A percentile compares a stretch with the other conserved stretches of the same genome.
Conservation (phyloP, 2,113 vertebrate species). For the Meriones unguiculatus region DNA sequence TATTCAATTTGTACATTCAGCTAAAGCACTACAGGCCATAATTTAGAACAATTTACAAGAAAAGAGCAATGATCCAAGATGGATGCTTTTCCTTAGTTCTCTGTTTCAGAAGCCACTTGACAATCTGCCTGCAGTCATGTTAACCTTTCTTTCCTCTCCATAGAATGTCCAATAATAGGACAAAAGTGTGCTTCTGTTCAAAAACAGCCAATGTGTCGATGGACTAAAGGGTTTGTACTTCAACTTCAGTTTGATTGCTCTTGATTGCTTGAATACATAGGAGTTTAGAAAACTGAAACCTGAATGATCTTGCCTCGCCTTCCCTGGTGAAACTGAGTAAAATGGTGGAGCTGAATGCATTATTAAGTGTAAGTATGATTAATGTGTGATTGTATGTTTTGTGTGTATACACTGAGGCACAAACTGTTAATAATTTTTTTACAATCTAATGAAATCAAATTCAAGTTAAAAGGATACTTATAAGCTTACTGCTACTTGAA, state of each 20-base stretch:
- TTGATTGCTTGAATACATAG: slow-evolving; percentile 7
- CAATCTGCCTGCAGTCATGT: neutral
- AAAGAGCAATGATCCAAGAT: neutral
- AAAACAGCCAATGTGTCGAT: neutral
- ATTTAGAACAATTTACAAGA: neutral
- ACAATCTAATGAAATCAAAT: neutral
- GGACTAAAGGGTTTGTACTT: neutral
- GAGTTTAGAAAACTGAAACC: neutral
- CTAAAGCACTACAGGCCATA: neutral
- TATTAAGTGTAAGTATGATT: neutral
- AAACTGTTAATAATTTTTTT: neutral
- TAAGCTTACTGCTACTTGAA: neutral
- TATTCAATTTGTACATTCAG: neutral
- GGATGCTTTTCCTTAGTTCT: neutral
- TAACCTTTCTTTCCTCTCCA: slow-evolving; percentile 69
- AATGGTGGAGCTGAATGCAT: neutral
- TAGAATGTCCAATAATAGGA: slow-evolving; percentile 20
- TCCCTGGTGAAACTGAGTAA: neutral
- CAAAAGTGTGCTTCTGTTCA: slow-evolving; percentile 28
- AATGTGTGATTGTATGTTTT: neutral
- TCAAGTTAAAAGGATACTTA: neutral
- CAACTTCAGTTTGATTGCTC: slow-evolving; percentile 37
- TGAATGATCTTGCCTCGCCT: neutral
- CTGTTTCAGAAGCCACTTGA: slow-evolving; percentile 50
- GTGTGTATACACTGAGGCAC: neutral